Percentiles rank a stretch among this genome's conserved stretches.
Evolutionary conservation across 2,888 invertebrate species (phyloP).

Genomic region (Falcaria lacertinaria): DNA sequence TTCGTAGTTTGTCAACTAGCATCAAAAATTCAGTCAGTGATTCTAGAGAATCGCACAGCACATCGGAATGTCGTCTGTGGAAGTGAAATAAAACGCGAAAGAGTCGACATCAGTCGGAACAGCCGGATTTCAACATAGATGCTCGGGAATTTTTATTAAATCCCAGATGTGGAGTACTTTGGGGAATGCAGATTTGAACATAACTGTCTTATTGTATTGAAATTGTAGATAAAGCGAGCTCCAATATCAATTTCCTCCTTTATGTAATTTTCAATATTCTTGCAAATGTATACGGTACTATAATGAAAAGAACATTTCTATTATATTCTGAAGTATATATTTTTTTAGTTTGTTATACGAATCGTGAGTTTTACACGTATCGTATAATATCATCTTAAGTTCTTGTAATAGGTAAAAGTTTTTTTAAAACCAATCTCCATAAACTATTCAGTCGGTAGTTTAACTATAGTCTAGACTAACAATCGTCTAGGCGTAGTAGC

Average conservation of each 20-base stretch:
- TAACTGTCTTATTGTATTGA: constrained; percentile 34
- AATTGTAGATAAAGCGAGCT: constrained; percentile 24
- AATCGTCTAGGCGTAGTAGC: constrained; percentile 27
- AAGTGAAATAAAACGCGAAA: constrained; percentile 35
- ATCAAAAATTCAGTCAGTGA: too few relatives aligned
- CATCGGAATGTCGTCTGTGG: constrained; percentile 13
- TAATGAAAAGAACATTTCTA: too few relatives aligned
- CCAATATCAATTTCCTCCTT: constrained; percentile 43
- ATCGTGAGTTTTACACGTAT: too few relatives aligned
- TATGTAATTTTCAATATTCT: constrained; percentile 37
- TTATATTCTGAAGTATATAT: too few relatives aligned
- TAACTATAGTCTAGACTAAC: constrained; percentile 13
- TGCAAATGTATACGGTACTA: too few relatives aligned
- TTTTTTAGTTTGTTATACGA: too few relatives aligned
- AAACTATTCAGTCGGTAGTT: too few relatives aligned
- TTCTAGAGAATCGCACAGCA: too few relatives aligned
- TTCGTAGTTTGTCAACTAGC: too few relatives aligned
- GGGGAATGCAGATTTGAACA: constrained; percentile 57
- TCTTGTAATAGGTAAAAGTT: too few relatives aligned
- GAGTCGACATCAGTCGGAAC: constrained; percentile 25
- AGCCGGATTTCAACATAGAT: constrained; percentile 36
- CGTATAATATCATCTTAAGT: too few relatives aligned
- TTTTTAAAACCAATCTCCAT: too few relatives aligned
- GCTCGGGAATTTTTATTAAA: constrained; percentile 59
- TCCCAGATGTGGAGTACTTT: constrained; percentile 54